Conservation (phyloP, 1,140 invertebrate species). For the Achatina immaculata region DNA sequence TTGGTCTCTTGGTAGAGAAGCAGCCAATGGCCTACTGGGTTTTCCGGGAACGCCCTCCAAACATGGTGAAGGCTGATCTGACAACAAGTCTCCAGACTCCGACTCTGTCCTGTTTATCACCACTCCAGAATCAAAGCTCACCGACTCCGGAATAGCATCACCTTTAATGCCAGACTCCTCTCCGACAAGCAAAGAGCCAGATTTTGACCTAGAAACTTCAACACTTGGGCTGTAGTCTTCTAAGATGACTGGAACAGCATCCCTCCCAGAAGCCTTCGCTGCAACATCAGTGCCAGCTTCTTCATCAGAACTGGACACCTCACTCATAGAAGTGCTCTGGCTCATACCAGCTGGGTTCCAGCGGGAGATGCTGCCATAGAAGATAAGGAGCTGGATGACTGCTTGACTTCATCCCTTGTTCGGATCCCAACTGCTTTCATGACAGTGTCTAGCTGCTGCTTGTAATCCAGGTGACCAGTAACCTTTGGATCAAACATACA, state of each 20-base stretch:
- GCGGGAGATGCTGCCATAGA: not conserved
- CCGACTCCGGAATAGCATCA: constrained; percentile 21
- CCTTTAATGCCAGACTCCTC: not conserved
- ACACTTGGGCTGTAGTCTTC: constrained; percentile 24
- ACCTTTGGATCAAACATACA: constrained; percentile 54
- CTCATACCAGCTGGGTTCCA: not conserved
- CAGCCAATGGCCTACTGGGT: not conserved
- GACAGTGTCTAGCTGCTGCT: constrained; percentile 76
- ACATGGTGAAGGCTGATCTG: not conserved
- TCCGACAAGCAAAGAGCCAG: not conserved
- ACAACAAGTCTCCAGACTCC: not conserved
- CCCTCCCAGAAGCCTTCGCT: not conserved
- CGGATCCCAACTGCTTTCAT: constrained; percentile 71
- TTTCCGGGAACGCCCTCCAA: too few relatives aligned
- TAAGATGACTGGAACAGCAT: not conserved
- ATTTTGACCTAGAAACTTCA: not conserved
- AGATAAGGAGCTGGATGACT: not conserved
- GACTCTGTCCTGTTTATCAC: constrained; percentile 22
- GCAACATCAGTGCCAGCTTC: not conserved
- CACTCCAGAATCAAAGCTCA: constrained; percentile 37
- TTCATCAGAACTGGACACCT: constrained; percentile 36
- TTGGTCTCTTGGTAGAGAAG: not conserved
- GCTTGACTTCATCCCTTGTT: constrained; percentile 55
- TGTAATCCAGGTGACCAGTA: constrained; percentile 75
- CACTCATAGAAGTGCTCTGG: constrained; percentile 1